Conservation (phyloP, 2,797 vertebrate species). For the Helicolenus hilgendorfi region DNA sequence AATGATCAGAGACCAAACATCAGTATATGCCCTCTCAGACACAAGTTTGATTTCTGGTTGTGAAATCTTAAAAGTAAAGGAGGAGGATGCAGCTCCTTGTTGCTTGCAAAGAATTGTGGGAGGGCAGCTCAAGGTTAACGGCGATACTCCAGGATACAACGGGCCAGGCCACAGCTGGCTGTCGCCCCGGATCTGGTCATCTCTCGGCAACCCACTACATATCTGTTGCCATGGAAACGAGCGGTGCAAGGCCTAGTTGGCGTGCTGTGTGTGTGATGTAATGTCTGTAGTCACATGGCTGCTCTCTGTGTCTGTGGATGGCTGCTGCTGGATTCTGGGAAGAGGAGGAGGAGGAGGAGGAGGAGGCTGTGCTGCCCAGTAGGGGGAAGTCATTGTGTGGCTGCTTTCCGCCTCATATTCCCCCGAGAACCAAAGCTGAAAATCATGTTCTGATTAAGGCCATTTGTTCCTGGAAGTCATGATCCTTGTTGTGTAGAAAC, state of each 20-base stretch:
- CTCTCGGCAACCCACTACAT: conserved; percentile 8
- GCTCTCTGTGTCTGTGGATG: conserved; percentile 15
- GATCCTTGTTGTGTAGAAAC: conserved; percentile 4
- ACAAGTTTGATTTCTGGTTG: background rate
- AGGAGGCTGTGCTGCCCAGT: background rate
- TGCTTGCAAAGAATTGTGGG: conserved; percentile 16
- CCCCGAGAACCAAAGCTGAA: conserved; percentile 16
- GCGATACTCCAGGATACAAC: conserved; percentile 6
- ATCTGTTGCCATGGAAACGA: conserved; percentile 80
- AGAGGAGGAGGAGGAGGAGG: background rate
- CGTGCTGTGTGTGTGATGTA: conserved; percentile 73
- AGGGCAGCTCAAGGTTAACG: conserved; percentile 54
- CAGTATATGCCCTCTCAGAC: background rate
- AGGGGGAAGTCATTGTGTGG: conserved; percentile 4
- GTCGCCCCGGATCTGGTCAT: conserved; percentile 75
- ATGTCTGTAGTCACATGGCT: conserved; percentile 71
- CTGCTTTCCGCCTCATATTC: conserved; percentile 12
- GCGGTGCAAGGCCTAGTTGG: conserved; percentile 45
- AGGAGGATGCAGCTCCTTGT: background rate
- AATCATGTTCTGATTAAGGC: conserved; percentile 18
- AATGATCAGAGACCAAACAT: background rate
- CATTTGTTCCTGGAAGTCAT: conserved; percentile 45
- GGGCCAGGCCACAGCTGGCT: conserved; percentile 65
- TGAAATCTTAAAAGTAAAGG: background rate
- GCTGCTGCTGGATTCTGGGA: conserved; percentile 23